Conservation (phyloP, 2,888 invertebrate genomes). For the Odontothrips loti region DNA sequence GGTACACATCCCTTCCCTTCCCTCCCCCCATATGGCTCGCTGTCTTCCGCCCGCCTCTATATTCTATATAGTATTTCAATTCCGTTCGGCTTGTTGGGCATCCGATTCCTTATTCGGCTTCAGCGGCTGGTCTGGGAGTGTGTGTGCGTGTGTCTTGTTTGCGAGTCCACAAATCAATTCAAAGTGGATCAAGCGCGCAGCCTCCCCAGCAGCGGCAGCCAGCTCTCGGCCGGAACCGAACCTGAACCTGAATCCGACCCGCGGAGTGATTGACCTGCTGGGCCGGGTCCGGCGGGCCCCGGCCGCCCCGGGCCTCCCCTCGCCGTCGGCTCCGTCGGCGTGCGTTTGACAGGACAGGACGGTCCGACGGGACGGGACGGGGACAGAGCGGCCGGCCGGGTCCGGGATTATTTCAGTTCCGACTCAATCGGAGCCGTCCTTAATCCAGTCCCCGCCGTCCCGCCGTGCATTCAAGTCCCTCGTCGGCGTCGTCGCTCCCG, state of each 20-base stretch:
- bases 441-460: too few species aligned
- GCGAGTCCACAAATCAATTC: conserved; percentile 2
- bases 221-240: neutral
- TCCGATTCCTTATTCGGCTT: too few species aligned
- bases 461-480: too few species aligned
- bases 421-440: too few species aligned
- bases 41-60: too few species aligned
- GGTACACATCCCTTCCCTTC: too few species aligned
- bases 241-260: neutral
- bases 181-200: neutral
- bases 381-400: neutral
- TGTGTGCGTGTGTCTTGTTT: neutral
- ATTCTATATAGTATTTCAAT: too few species aligned
- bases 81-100: too few species aligned
- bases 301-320: neutral
- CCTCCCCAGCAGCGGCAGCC: neutral
- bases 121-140: neutral
- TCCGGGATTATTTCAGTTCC: too few species aligned
- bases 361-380: too few species aligned
- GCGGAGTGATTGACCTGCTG: neutral
- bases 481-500: neutral
- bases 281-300: neutral
- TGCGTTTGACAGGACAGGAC: neutral
- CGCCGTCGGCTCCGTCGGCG: neutral
- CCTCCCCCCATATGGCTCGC: too few species aligned